Evolutionary conservation across 2,888 invertebrate species (phyloP), one percentile per base, ranked within the genome.

Genomic region (Trissolcus japonicus): DNA sequence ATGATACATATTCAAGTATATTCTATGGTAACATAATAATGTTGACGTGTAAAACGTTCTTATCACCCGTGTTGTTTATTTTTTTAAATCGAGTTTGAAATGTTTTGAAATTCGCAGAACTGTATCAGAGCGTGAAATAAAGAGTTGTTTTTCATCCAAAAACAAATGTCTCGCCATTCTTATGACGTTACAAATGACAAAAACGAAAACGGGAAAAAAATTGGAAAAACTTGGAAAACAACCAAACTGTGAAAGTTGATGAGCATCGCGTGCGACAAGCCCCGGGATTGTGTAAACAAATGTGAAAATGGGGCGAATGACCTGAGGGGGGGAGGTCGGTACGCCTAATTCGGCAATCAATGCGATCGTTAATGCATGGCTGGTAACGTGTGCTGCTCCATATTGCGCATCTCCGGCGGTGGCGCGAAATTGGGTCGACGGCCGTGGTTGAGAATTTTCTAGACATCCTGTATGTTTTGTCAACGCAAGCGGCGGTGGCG

Each of bases 381-480:
- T 16, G 48, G 56, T 56, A 16, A n/a, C 19, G 48, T 16, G n/a
- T 16, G 14, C n/a, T 46, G 16, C 16, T 67, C 59, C 59, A 67
- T 59, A 53, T 59, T 43, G 67, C 60, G 60, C 60, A 48, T 55
- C 60, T 55, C 55, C 25, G 51, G 29, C 16, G 55, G 2, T 13
- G 48, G 25, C 19, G 21, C 29, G 57, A 55, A 71, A 63, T 63
- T 56, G 19, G 62, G 71, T 62, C 16, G 46, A 46, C 56, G 61
- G 56, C 57, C 29, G 62, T 43, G 25, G 62, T 57, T 56, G 69
- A 16, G 57, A 56, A 57, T 51, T 56, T 71, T 71, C 62, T 71
- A 54, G 62, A 71, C 59, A 61, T 29, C 17, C 59, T 46, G 40
- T 65, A 16, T 50, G 54, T 72, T 72, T 72, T 59, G 72, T 60